Percentiles rank a stretch among this genome's conserved stretches.
Conservation (phyloP, 2,113 vertebrate species). For the Cynopterus brachyotis region DNA sequence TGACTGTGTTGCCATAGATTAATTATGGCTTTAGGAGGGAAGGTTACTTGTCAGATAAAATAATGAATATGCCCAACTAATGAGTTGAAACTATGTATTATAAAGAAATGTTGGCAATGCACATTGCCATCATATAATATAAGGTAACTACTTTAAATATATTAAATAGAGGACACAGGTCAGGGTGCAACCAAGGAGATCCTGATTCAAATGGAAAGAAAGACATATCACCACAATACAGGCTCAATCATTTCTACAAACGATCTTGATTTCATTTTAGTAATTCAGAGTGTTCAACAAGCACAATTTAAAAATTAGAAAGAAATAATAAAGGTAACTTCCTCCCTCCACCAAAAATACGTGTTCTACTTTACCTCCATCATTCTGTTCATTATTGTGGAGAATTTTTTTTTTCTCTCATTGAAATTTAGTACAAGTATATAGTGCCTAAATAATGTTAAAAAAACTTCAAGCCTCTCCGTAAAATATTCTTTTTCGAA, state of each 20-base stretch:
- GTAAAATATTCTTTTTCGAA: background rate
- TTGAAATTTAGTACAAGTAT: background rate
- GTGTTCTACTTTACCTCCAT: background rate
- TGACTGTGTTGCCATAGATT: background rate
- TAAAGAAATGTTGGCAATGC: background rate
- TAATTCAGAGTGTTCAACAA: background rate
- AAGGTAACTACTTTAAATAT: background rate
- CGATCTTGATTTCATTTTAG: background rate
- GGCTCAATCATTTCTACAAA: background rate
- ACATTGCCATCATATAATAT: background rate
- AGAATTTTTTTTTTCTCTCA: background rate
- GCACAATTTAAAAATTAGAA: background rate
- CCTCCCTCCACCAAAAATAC: fast-evolving
- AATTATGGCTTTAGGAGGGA: background rate
- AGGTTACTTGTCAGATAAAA: background rate
- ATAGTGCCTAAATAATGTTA: background rate
- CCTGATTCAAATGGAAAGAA: background rate
- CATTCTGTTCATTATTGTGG: background rate
- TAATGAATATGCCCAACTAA: background rate
- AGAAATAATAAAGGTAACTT: background rate
- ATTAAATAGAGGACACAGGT: background rate
- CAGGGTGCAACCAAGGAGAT: background rate
- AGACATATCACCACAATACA: background rate
- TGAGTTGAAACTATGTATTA: background rate
- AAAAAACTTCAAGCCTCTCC: background rate